Base-by-base conservation (phyloP, 2,113 vertebrate genomes). In the Aleadryas rufinucha region DNA sequence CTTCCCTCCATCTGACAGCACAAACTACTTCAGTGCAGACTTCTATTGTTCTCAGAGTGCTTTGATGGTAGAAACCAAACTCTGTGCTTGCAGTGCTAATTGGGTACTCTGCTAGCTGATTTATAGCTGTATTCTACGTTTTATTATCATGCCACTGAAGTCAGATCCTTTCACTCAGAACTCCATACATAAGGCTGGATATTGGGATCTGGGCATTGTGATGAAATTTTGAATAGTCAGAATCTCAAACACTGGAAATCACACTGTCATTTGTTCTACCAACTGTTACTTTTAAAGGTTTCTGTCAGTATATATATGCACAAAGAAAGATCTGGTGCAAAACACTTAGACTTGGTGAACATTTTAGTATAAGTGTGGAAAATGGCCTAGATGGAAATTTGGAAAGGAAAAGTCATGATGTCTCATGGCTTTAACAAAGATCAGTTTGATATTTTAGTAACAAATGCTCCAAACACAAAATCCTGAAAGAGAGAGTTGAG, bases 51-150 rank as follows among this genome's bases (percentile, higher is more conserved):
- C 87, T 33, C 65, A 76, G n/a, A 79, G 50, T 35, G 50, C 81
- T 96, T 95, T 96, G 89, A 87, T 95, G 89, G 74, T 9, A 42
- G 61, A 59, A 91, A 85, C 41, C 77, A 87, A 91, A 76, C 47
- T 76, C 57, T 39, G 56, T 84, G 37, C 60, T 89, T 68, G 54
- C 41, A 76, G 33, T 27, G 54, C 75, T 83, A 45, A 82, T 1
- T 53, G 28, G 19, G 42, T 47, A 66, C 54, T 42, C 53, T 4
- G 2, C 80, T 84, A 84, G 41, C 56, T 89, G 89, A 60, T 90
- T 92, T 92, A 68, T 42, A 79, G 56, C 41, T 6, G 1, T n/a
- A 53, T 41, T 91, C 49, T 39, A 26, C 4, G 5, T 59, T 74
- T 87, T 71, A 53, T 63, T 54, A 39, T 47, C 21, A 3, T 8